Evolutionary conservation across 35 echinoderm and acorn worm species (phyloP).

Genomic region (Patiria miniata): DNA sequence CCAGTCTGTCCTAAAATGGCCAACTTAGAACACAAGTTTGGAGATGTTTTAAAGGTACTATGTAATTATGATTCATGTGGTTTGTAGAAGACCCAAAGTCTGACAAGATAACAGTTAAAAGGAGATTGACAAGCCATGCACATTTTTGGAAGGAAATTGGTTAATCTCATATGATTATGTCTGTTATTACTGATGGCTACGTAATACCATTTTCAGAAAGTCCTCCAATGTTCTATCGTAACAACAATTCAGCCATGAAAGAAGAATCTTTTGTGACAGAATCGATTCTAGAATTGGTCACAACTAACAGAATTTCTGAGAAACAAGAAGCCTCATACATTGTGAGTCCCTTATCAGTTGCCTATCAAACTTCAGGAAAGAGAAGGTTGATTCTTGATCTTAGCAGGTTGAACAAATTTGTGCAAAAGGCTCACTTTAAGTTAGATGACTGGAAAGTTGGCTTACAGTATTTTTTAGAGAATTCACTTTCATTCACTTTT

Average conservation of each 20-base stretch:
- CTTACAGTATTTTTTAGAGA: neutral
- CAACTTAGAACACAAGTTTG: neutral
- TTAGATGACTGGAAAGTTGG: neutral
- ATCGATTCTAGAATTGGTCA: slow-evolving; percentile 10
- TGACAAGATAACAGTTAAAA: neutral
- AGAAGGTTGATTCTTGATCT: neutral
- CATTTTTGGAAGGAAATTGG: neutral
- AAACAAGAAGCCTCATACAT: neutral
- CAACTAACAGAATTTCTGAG: neutral
- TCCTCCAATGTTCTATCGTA: neutral
- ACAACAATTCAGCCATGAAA: slow-evolving; percentile 10
- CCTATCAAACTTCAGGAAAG: neutral
- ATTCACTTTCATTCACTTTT: neutral
- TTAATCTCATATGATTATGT: neutral
- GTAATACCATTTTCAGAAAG: neutral
- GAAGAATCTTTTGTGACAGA: neutral
- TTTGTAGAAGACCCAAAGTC: neutral
- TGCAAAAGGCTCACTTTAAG: neutral
- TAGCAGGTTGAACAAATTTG: neutral
- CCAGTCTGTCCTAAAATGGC: neutral
- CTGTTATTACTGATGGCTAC: neutral
- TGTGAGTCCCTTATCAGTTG: slow-evolving; percentile 1
- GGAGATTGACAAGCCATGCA: neutral
- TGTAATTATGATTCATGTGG: neutral
- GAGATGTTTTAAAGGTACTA: neutral